A percentile compares a stretch with the other conserved stretches of the same genome.
Conservation (phyloP, 2,888 invertebrate species). For the Drosophila prostipennis region DNA sequence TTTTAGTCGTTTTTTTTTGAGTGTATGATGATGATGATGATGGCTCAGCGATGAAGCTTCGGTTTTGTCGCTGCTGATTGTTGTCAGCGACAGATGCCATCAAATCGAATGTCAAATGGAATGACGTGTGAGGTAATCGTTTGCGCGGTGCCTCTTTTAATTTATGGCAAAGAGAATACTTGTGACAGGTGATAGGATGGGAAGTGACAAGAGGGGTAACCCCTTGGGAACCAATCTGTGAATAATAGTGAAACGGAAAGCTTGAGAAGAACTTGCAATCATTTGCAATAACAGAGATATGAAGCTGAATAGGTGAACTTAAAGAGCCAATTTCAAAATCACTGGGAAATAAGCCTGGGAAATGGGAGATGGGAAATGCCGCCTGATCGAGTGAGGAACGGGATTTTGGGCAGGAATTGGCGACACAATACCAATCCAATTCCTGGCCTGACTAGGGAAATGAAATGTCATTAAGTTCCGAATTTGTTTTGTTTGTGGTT, state of each 20-base stretch:
- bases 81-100: slow-evolving; percentile 37
- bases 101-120: slow-evolving; percentile 47
- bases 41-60: neutral
- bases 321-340: neutral
- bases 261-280: no score
- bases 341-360: no score
- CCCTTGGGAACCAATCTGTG: neutral
- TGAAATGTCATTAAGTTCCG: slow-evolving; percentile 30
- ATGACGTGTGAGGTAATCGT: slow-evolving; percentile 39
- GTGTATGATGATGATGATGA: neutral
- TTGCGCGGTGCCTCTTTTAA: slow-evolving; percentile 14
- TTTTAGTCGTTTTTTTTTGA: no score
- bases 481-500: slow-evolving; percentile 21
- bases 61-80: slow-evolving; percentile 1
- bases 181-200: neutral
- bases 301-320: neutral
- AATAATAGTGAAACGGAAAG: neutral
- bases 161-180: slow-evolving; percentile 4
- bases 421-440: slow-evolving; percentile 22
- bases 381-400: neutral
- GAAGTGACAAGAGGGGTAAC: neutral
- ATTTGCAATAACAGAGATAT: no score
- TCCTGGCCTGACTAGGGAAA: slow-evolving; percentile 19
- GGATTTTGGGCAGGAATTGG: neutral
- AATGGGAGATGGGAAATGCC: neutral